Evolutionary conservation across 2,113 vertebrate genomes (phyloP), one percentile per base, ranked within the genome.

Genomic region (Vimba vimba): DNA sequence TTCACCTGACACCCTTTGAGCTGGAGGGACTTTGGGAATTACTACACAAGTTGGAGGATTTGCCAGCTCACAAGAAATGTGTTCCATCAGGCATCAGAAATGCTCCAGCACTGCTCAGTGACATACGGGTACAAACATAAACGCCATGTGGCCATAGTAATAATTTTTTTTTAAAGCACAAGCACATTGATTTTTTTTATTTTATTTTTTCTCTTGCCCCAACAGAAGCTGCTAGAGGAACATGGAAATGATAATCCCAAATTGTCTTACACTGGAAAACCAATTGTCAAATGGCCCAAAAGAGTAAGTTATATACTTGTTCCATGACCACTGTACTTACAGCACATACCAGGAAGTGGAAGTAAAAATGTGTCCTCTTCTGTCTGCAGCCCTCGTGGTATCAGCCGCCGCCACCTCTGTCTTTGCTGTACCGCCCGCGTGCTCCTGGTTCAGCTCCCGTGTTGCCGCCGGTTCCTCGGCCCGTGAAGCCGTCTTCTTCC

Each of bases 221-320:
- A 78, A 60, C 90, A 99, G 98, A 88, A 94, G 88, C 91, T 99
- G 90, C 91, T 99, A 85, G 94, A 95, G 75, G 95, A 97, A 74
- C 96, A 97, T 90, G 92, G 94, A 0, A 95, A 88, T 87, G 97
- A 98, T 9, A 91, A 97, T 89, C 94, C 96, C 79, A 96, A 97
- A 92, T 91, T 97, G 91, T 95, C 97, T 90, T 97, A 97, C 94
- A 97, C 97, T 91, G 98, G 97, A 91, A 88, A 96, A 88, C 98
- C 98, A 47, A 99, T 99, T 77, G 96, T 99, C 88, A 96, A 95
- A 95, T 99, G 98, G 98, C 97, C 98, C 69, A 95, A 97, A 92
- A 97, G 97, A 93, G 97, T 95, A 95, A 96, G 96, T 77, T 55
- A 2, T 33, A 36, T 25, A 17, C 57, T 19, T 30, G n/a, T 68